A percentile compares a stretch with the other conserved stretches of the same genome.
These are phyloP conservation scores for Perca schrenkii DNA, from an alignment of 2,113 vertebrate genomes.

Conservation along the genomic window DNA sequence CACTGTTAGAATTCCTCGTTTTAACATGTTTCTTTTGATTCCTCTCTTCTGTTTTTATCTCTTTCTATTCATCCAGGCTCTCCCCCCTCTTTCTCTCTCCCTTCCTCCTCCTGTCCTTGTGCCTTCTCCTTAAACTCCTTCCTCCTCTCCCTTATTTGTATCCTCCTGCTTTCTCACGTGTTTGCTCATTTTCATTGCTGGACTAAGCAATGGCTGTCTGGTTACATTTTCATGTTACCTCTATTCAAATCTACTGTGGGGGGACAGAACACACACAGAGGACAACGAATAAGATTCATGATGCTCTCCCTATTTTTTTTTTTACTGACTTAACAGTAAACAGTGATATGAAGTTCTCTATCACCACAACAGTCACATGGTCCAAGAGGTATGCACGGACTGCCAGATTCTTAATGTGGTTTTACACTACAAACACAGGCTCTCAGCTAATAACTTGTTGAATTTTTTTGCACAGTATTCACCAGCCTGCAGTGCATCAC, in stretches of 20 bases:
- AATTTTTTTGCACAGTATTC: background rate
- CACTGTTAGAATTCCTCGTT: background rate
- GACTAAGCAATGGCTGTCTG: background rate
- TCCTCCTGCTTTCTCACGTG: background rate
- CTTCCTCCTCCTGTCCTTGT: background rate
- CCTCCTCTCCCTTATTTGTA: background rate
- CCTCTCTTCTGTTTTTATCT: background rate
- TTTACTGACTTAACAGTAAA: background rate
- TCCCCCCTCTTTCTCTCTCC: background rate
- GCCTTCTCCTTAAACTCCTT: background rate
- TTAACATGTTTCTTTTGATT: constrained; percentile 35
- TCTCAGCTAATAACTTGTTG: background rate
- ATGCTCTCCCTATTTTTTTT: background rate
- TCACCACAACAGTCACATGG: background rate
- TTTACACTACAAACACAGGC: background rate
- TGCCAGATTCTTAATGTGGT: constrained; percentile 3
- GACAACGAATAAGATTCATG: background rate
- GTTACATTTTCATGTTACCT: constrained; percentile 5
- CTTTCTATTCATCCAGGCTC: background rate
- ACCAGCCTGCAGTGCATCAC: background rate
- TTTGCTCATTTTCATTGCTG: background rate
- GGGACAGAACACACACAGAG: background rate
- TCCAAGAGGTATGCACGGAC: background rate
- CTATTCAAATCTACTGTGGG: background rate
- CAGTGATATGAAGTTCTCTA: background rate